A percentile compares a stretch with the other conserved stretches of the same genome.
Evolutionary conservation across 2,888 invertebrate genomes (phyloP).

Genomic region (Anoncus sp.): DNA sequence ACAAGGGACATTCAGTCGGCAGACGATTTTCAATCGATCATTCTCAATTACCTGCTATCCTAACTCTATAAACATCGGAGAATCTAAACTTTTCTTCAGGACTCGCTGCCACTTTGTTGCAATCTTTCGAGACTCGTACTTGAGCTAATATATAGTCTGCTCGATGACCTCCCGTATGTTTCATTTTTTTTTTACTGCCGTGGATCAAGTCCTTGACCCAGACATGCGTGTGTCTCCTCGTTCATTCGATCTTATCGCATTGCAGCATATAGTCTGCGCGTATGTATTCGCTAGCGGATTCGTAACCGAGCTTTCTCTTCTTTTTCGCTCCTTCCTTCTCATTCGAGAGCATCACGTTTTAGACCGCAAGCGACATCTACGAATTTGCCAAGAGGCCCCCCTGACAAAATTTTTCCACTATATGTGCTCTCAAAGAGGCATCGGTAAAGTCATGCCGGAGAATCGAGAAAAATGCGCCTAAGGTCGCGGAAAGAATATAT

Average conservation of each 20-base stretch:
- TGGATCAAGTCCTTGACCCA: slow-evolving; percentile 72
- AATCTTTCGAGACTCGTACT: background rate
- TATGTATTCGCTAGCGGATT: slow-evolving; percentile 1
- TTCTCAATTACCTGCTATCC: background rate
- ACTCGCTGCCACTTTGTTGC: background rate
- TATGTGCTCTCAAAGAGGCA: slow-evolving; percentile 13
- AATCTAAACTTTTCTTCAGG: background rate
- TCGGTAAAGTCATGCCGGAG: slow-evolving; percentile 54
- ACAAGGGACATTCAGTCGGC: too few species aligned
- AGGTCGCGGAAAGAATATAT: slow-evolving; percentile 13
- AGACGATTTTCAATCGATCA: background rate
- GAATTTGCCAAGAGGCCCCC: slow-evolving; percentile 16
- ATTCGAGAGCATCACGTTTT: slow-evolving; percentile 31
- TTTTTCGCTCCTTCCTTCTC: background rate
- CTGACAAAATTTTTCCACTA: slow-evolving; percentile 10
- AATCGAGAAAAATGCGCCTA: slow-evolving; percentile 14
- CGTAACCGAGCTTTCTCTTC: background rate
- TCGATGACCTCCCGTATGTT: background rate
- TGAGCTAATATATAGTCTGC: background rate
- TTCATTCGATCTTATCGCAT: slow-evolving; percentile 41
- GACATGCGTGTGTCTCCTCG: slow-evolving; percentile 30
- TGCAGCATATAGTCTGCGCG: slow-evolving; percentile 1
- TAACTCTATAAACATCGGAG: background rate
- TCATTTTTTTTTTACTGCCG: slow-evolving; percentile 13
- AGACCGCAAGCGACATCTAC: slow-evolving; percentile 58